phyloP scores from a whole-genome alignment of 2,888 invertebrate species.

The Malachius bipustulatus region DNA sequence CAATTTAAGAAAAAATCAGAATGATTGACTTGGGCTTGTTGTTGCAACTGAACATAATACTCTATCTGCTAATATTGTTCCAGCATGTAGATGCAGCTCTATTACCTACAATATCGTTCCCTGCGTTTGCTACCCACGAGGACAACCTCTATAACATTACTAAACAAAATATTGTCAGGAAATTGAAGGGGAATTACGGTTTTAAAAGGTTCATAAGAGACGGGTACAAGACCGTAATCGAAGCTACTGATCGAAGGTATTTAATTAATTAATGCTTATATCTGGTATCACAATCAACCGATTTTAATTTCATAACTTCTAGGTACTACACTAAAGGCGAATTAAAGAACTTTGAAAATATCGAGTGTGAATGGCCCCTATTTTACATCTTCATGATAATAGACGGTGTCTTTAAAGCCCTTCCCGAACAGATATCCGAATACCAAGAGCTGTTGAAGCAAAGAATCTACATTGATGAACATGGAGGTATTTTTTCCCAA shows the following conservation, averaged over 20 bases:
- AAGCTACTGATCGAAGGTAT: slow-evolving; percentile 58
- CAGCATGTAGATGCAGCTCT: slow-evolving; percentile 90
- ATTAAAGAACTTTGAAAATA: slow-evolving; percentile 87
- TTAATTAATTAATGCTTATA: slow-evolving; percentile 4
- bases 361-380: slow-evolving; percentile 97
- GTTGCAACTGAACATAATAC: too few relatives aligned
- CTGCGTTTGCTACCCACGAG: slow-evolving; percentile 96
- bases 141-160: slow-evolving; percentile 77
- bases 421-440: slow-evolving; percentile 83
- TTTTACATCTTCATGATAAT: slow-evolving; percentile 94
- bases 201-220: slow-evolving; percentile 91
- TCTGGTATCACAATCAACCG: background rate
- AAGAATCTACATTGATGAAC: slow-evolving; percentile 66
- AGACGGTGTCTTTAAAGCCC: slow-evolving; percentile 81
- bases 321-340: slow-evolving; percentile 83
- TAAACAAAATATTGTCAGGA: slow-evolving; percentile 68
- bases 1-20: too few relatives aligned
- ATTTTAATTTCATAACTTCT: too few relatives aligned
- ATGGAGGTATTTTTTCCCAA: slow-evolving; percentile 50
- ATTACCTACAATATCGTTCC: slow-evolving; percentile 89
- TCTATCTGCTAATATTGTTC: slow-evolving; percentile 21
- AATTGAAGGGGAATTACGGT: slow-evolving; percentile 80
- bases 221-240: slow-evolving; percentile 81
- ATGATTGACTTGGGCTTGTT: too few relatives aligned
- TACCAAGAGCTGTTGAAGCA: slow-evolving; percentile 77